phyloP scores from a whole-genome alignment of 2,888 invertebrate species.

The Pilophorus perplexus region DNA sequence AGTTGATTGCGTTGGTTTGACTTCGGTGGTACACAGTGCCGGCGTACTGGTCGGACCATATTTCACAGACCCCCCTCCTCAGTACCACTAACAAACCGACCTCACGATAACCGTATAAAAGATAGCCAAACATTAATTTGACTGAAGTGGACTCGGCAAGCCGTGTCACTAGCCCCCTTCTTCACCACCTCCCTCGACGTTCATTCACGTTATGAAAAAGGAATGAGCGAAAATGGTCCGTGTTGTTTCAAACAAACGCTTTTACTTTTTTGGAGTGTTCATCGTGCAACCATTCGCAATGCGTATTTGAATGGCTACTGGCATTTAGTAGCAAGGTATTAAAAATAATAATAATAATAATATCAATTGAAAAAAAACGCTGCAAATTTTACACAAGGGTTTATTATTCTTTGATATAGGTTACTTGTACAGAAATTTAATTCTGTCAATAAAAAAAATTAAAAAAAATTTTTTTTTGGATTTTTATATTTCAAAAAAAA shows the following conservation, averaged over 20 bases:
- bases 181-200: not conserved
- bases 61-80: constrained; percentile 27
- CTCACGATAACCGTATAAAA: constrained; percentile 39
- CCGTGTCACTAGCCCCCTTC: constrained; percentile 17
- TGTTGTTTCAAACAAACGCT: constrained; percentile 2
- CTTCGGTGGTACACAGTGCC: constrained; percentile 2
- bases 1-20: constrained; percentile 29
- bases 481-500: no score
- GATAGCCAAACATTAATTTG: constrained; percentile 40
- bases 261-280: not conserved
- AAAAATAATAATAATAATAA: no score
- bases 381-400: no score
- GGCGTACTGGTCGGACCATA: constrained; percentile 20
- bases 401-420: no score
- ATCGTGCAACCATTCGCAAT: no score
- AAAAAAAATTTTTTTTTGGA: no score
- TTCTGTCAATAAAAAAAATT: no score
- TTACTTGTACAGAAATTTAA: no score
- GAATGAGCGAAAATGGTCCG: not conserved
- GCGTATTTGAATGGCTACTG: no score
- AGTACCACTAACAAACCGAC: constrained; percentile 35
- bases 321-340: no score
- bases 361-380: no score
- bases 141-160: constrained; percentile 37
- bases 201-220: constrained; percentile 4